A percentile compares a stretch with the other conserved stretches of the same genome.
Conservation (phyloP, 1,140 invertebrate genomes). For the Cydia amplana region DNA sequence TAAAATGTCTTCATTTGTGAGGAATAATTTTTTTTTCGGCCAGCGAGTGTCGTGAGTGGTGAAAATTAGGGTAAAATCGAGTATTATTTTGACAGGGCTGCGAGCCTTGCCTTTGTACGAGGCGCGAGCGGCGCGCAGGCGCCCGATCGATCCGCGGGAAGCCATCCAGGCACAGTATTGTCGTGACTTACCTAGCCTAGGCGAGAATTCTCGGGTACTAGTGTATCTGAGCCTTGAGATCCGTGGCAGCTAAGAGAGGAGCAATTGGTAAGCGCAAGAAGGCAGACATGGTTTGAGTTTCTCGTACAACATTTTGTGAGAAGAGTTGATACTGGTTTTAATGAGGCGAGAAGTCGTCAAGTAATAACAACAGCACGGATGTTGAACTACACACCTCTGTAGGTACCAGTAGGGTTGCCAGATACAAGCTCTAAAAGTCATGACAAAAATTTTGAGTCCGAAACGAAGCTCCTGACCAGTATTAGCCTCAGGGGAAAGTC, state of each 20-base stretch:
- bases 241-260: too few species aligned
- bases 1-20: not conserved
- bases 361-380: not conserved
- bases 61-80: slow-evolving; percentile 52
- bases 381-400: not conserved
- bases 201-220: not conserved
- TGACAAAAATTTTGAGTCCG: not conserved
- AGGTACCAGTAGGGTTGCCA: not conserved
- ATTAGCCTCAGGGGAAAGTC: not conserved
- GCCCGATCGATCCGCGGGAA: slow-evolving; percentile 63
- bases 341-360: not conserved
- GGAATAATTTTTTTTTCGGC: not conserved
- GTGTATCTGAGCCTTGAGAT: too few species aligned
- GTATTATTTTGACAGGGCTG: slow-evolving; percentile 68
- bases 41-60: slow-evolving; percentile 30
- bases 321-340: not conserved
- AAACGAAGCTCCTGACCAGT: not conserved
- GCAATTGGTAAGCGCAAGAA: too few species aligned
- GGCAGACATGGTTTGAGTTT: too few species aligned
- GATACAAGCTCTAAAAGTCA: not conserved
- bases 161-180: slow-evolving; percentile 50
- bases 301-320: not conserved
- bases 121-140: slow-evolving; percentile 55
- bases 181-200: slow-evolving; percentile 37
- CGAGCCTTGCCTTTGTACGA: slow-evolving; percentile 66